Evolutionary conservation across 35 echinoderm and acorn worm species (phyloP).

Genomic region (Lytechinus pictus): DNA sequence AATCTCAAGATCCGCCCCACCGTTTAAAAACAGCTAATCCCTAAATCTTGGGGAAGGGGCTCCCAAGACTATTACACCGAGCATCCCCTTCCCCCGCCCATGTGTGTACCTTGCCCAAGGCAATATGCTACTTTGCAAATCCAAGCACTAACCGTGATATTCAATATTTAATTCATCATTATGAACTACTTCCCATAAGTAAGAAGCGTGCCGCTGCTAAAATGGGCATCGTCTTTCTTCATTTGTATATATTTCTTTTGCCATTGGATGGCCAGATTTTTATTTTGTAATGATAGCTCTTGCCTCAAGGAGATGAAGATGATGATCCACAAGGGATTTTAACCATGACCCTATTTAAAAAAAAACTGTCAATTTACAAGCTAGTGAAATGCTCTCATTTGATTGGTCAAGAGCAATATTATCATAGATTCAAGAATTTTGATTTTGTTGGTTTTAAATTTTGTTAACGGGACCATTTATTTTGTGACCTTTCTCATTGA

Average conservation of each 20-base stretch:
- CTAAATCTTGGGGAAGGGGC: slow-evolving; percentile 16
- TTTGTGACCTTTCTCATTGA: too few species aligned
- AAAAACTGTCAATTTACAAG: too few species aligned
- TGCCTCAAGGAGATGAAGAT: background rate
- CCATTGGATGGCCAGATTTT: background rate
- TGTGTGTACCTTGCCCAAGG: background rate
- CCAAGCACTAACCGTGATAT: background rate
- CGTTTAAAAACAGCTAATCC: background rate
- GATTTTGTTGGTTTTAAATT: too few species aligned
- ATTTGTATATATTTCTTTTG: background rate
- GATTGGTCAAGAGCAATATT: too few species aligned
- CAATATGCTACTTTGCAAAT: background rate
- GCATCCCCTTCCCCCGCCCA: background rate
- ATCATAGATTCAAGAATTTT: too few species aligned
- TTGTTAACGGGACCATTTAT: too few species aligned
- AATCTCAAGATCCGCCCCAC: background rate
- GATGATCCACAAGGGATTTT: background rate
- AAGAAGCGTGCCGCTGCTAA: background rate
- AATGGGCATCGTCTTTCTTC: background rate
- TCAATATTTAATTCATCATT: slow-evolving; percentile 9
- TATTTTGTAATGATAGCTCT: background rate
- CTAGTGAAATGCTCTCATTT: too few species aligned
- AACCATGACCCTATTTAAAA: background rate
- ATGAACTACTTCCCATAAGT: slow-evolving; percentile 21
- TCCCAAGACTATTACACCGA: background rate